Evolutionary conservation across 2,113 vertebrate species (phyloP).

Genomic region (Ceuthmochares aereus): DNA sequence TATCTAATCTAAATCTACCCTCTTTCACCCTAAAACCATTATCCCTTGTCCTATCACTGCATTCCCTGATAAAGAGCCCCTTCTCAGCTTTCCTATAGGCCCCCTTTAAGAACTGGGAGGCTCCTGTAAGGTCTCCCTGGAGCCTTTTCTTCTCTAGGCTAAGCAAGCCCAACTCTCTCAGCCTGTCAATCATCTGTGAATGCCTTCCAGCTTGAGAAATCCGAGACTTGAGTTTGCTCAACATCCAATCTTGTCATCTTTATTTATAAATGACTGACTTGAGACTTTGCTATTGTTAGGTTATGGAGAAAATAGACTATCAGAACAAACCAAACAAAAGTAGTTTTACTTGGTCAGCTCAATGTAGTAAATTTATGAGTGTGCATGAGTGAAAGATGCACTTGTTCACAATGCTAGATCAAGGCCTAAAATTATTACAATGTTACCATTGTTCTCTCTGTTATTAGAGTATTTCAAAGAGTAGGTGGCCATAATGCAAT

Average conservation of each 20-base stretch:
- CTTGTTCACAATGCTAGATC: neutral
- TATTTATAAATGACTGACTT: neutral
- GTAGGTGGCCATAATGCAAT: neutral
- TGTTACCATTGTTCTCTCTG: neutral
- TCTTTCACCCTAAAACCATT: no score
- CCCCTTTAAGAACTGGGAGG: no score
- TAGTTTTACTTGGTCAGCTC: neutral
- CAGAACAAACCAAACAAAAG: neutral
- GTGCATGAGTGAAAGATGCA: neutral
- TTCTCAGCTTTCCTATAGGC: no score
- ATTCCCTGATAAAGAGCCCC: no score
- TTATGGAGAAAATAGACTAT: neutral
- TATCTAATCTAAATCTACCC: no score
- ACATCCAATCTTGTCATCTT: neutral
- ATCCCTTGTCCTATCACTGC: no score
- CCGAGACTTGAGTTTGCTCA: neutral
- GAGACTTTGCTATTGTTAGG: neutral
- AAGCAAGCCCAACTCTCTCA: no score
- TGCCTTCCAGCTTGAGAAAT: neutral
- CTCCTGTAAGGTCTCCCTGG: no score
- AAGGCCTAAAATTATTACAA: neutral
- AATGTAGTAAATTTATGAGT: neutral
- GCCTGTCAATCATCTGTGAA: neutral
- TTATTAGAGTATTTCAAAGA: slow-evolving; percentile 7
- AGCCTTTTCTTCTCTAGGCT: no score